A percentile compares a stretch with the other conserved stretches of the same genome.
Conservation (phyloP, 2,113 vertebrate species). For the Brienomyrus longianalis region DNA sequence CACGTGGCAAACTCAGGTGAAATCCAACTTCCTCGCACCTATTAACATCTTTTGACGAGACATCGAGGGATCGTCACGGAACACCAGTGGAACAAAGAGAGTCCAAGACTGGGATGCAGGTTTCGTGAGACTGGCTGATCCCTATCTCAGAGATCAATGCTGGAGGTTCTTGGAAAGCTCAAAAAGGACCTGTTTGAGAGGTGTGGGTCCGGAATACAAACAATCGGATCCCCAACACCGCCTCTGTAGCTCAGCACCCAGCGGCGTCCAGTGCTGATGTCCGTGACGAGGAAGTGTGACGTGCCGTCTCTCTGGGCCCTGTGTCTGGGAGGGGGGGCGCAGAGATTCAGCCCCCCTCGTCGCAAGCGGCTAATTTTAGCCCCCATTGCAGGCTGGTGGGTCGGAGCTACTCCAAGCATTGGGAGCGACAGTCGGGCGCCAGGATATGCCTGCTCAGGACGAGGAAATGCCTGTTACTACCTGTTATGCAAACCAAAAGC, state of each 20-base stretch:
- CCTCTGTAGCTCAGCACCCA: not conserved
- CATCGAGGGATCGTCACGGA: conserved; percentile 2
- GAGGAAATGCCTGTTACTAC: conserved; percentile 99
- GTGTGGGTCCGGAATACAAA: conserved; percentile 15
- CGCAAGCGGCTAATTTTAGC: conserved; percentile 80
- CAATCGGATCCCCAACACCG: conserved; percentile 7
- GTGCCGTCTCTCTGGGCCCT: conserved; percentile 20
- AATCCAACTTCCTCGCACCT: no score
- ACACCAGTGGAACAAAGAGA: conserved; percentile 11
- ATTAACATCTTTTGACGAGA: not conserved
- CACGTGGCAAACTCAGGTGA: not conserved
- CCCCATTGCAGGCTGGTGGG: conserved; percentile 37
- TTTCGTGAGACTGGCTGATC: not conserved
- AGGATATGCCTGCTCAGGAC: conserved; percentile 98
- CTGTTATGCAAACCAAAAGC: conserved; percentile 87
- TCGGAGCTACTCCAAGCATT: conserved; percentile 70
- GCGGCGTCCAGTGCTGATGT: conserved; percentile 7
- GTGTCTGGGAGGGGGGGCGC: conserved; percentile 31
- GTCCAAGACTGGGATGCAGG: not conserved
- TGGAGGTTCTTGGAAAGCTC: conserved; percentile 26
- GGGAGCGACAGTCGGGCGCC: conserved; percentile 95
- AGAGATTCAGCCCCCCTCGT: conserved; percentile 29
- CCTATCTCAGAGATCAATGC: conserved; percentile 27
- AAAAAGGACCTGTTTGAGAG: conserved; percentile 13
- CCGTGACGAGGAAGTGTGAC: conserved; percentile 51